These are phyloP conservation scores for Manacus vitellinus DNA, from an alignment of 2,113 vertebrate species.

Conservation along the genomic window DNA sequence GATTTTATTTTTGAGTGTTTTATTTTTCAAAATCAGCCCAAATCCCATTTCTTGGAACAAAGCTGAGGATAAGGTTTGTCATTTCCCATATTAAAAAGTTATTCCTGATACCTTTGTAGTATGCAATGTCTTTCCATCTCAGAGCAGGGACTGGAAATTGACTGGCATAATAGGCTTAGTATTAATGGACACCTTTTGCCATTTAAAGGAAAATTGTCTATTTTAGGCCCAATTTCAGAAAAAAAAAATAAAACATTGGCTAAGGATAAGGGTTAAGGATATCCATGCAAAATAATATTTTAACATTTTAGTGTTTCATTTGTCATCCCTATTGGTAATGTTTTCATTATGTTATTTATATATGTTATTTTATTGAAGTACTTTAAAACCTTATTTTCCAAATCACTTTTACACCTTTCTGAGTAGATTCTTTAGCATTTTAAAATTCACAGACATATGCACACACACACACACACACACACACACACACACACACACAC, in stretches of 20 bases:
- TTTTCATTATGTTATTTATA: neutral
- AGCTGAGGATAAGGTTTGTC: neutral
- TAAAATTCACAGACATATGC: neutral
- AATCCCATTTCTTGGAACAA: neutral
- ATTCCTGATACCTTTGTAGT: neutral
- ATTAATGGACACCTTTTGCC: neutral
- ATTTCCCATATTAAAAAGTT: neutral
- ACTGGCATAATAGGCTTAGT: neutral
- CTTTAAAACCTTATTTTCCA: neutral
- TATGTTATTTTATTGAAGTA: neutral
- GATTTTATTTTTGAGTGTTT: neutral
- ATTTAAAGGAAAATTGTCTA: neutral
- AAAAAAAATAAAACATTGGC: accelerated
- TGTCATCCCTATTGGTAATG: neutral
- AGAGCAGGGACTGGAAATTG: neutral
- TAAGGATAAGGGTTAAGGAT: neutral
- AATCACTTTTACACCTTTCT: neutral
- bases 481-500: neutral
- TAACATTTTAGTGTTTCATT: neutral
- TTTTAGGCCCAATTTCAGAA: neutral
- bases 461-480: neutral
- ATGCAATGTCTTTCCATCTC: neutral
- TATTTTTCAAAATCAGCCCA: neutral
- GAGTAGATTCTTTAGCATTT: neutral
- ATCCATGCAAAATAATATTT: neutral